Evolutionary conservation across 2,113 vertebrate genomes (phyloP).

Genomic region (Elgaria multicarinata): DNA sequence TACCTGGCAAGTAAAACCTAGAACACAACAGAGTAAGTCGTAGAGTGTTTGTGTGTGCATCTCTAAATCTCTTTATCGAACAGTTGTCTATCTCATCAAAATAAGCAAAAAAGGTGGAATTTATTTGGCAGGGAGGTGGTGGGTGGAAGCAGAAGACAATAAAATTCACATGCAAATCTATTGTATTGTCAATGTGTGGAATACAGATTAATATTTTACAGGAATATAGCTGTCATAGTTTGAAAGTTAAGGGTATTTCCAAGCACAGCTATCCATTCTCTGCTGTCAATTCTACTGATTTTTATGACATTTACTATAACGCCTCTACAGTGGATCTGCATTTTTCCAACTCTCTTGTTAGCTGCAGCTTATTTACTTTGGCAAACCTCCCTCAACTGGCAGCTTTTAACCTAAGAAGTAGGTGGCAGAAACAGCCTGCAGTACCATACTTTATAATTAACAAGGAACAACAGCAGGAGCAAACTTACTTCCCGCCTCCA

Average conservation of each 20-base stretch:
- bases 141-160: slow-evolving; percentile 15
- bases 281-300: not conserved
- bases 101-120: slow-evolving; percentile 31
- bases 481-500: slow-evolving; percentile 94
- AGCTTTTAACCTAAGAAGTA: slow-evolving; percentile 42
- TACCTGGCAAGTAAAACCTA: slow-evolving; percentile 53
- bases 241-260: not conserved
- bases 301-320: not conserved
- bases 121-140: not conserved
- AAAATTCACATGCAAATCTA: not conserved
- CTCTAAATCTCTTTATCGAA: slow-evolving; percentile 28
- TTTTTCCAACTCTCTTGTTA: slow-evolving; percentile 1
- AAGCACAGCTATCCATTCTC: not conserved
- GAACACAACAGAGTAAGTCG: slow-evolving; percentile 52
- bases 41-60: slow-evolving; percentile 37
- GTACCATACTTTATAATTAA: slow-evolving; percentile 62
- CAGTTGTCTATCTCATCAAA: slow-evolving; percentile 5
- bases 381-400: slow-evolving; percentile 26
- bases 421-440: slow-evolving; percentile 48
- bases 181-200: slow-evolving; percentile 13
- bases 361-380: not conserved
- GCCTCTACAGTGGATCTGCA: not conserved
- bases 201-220: not conserved
- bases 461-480: slow-evolving; percentile 56
- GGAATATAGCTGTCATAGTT: not conserved